Percentiles rank a stretch among this genome's conserved stretches.
Conservation (phyloP, 1,140 invertebrate species). For the Argopecten irradians region DNA sequence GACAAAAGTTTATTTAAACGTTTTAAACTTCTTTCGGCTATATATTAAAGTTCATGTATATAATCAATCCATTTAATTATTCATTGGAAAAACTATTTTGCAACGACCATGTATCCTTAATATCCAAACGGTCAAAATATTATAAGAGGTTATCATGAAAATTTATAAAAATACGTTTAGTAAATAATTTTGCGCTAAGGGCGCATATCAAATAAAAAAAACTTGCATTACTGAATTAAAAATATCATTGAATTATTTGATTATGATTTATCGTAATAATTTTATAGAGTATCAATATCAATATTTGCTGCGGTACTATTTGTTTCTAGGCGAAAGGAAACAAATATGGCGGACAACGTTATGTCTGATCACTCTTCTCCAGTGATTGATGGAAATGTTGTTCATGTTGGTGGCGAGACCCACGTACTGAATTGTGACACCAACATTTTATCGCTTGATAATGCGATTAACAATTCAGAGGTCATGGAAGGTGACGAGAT, state of each 20-base stretch:
- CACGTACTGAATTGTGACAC: constrained; percentile 61
- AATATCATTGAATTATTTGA: no score
- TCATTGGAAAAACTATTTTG: no score
- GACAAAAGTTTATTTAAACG: no score
- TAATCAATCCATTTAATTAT: no score
- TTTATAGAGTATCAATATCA: neutral
- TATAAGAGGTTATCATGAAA: neutral
- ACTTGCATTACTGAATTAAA: no score
- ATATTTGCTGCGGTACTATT: constrained; percentile 37
- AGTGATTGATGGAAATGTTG: constrained; percentile 57
- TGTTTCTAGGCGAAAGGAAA: constrained; percentile 63
- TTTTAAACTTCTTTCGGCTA: no score
- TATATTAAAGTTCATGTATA: no score
- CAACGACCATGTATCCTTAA: neutral
- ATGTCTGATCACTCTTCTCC: constrained; percentile 49
- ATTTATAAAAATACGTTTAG: no score
- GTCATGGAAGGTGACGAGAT: constrained; percentile 43
- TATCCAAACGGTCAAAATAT: neutral
- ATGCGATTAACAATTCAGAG: constrained; percentile 48
- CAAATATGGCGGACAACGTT: constrained; percentile 61
- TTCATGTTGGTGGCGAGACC: constrained; percentile 61
- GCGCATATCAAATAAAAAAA: no score
- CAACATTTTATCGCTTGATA: constrained; percentile 63
- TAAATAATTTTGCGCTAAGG: no score
- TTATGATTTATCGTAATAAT: no score